Percentiles rank a stretch among this genome's conserved stretches.
phyloP scores from a whole-genome alignment of 2,888 invertebrate species.

The Xanthorhoe spadicearia region DNA sequence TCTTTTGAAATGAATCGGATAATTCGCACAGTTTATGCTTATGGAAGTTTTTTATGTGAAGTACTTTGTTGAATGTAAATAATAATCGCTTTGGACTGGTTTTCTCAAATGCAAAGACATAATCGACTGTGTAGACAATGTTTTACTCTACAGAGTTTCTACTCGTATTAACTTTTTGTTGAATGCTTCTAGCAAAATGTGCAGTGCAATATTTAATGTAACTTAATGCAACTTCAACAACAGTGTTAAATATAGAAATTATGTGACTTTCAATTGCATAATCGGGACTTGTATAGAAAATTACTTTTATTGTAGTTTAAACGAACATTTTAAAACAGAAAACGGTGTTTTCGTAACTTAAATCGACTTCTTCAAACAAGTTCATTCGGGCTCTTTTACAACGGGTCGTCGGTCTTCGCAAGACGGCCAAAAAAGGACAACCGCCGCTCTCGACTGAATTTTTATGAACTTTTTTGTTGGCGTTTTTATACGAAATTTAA shows the following conservation, averaged over 20 bases:
- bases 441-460: conserved; percentile 66
- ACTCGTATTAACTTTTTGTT: neutral
- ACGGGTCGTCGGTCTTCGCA: conserved; percentile 53
- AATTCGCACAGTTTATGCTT: conserved; percentile 80
- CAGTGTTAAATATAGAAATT: no score
- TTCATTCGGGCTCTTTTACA: conserved; percentile 65
- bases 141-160: no score
- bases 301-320: conserved; percentile 1
- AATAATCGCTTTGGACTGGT: conserved; percentile 55
- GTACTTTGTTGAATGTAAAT: conserved; percentile 71
- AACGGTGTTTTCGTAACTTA: conserved; percentile 70
- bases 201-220: neutral
- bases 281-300: no score
- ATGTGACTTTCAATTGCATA: no score
- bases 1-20: conserved; percentile 84
- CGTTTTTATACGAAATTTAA: conserved; percentile 66
- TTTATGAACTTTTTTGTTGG: conserved; percentile 77
- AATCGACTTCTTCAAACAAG: conserved; percentile 78
- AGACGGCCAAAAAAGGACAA: conserved; percentile 71
- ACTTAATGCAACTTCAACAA: no score
- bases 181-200: neutral
- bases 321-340: conserved; percentile 45
- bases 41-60: conserved; percentile 68
- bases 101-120: conserved; percentile 49
- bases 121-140: neutral